A percentile compares a stretch with the other conserved stretches of the same genome.
Conservation (phyloP, 2,113 vertebrate species). For the Coptodon rendalli region DNA sequence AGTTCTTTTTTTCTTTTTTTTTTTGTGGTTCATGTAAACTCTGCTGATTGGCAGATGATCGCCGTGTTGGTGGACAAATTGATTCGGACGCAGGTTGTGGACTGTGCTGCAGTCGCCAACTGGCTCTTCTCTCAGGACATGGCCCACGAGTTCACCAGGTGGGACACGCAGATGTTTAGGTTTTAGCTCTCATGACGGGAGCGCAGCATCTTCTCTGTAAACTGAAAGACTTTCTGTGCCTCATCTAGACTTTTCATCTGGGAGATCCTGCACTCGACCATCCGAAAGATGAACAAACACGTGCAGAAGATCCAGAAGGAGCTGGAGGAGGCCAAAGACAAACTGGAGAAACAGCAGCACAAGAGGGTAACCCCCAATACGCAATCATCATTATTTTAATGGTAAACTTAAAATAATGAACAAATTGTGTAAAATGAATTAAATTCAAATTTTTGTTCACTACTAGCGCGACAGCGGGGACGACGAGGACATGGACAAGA, state of each 20-base stretch:
- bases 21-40: not conserved
- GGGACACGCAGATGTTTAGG: not conserved
- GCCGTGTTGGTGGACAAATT: conserved; percentile 94
- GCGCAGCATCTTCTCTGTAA: not conserved
- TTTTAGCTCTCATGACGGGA: not conserved
- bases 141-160: conserved; percentile 96
- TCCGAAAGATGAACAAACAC: conserved; percentile 98
- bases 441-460: not conserved
- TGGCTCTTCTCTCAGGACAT: conserved; percentile 98
- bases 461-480: conserved; percentile 84
- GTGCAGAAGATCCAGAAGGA: conserved; percentile 97
- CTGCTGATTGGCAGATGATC: conserved; percentile 79
- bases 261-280: conserved; percentile 97
- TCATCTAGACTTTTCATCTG: conserved; percentile 85
- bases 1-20: rapidly evolving
- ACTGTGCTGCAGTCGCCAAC: conserved; percentile 96
- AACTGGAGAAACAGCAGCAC: conserved; percentile 91
- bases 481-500: conserved; percentile 85
- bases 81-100: conserved; percentile 95
- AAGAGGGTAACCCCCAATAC: conserved; percentile 55
- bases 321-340: conserved; percentile 91
- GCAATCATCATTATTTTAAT: not conserved
- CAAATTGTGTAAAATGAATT: not conserved
- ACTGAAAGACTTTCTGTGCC: not conserved
- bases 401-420: not conserved